Base-by-base conservation (phyloP, 2,113 vertebrate species). In the Ictalurus punctatus region DNA sequence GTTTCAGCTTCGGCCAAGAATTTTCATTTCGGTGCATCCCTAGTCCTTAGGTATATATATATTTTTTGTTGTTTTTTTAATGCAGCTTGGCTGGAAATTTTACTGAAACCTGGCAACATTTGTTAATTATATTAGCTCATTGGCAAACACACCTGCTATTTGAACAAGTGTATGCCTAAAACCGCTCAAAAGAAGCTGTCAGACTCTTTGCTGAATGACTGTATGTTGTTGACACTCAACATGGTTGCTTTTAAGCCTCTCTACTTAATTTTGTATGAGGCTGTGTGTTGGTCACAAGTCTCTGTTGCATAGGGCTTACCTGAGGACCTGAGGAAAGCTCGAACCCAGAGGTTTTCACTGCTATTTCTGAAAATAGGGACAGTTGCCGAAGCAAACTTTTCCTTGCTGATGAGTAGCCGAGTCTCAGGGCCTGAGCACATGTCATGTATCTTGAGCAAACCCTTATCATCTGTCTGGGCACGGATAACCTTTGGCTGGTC, bases 271-370 rank as follows among this genome's bases (percentile, higher is more conserved):
- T 23, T 23, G 12, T 78, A 52, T 48, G 37, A 48, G 5, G 44
- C 23, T 80, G 6, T 61, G 0, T 76, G 34, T 85, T 44, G 10
- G 37, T 76, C 44, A 27, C 1, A 0, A 58, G 54, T 3, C 30
- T 12, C 52, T 85, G 59, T 63, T 85, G 52, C 16, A n/a, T 23
- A 40, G 12, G 0, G 34, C 96, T 95, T 93, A 98, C 98, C 97
- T 34, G 97, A 92, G 90, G 96, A 96, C 87, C 91, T 94, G 63
- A 99, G 95, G 78, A 93, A 79, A 34, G 96, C 93, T 9, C 91
- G 94, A 21, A 95, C 94, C 94, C 92, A 93, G 0, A 97, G 96
- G 0, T 86, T 44, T 0, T 92, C 90, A 0, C 97, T 96, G 88
- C 94, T 89, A 8, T 97, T 96, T 88, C 94, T 94, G 80, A 84